Evolutionary conservation across 2,797 vertebrate genomes (phyloP), one percentile per base, ranked within the genome.

Genomic region (Parauchenoglanis punctatus): DNA sequence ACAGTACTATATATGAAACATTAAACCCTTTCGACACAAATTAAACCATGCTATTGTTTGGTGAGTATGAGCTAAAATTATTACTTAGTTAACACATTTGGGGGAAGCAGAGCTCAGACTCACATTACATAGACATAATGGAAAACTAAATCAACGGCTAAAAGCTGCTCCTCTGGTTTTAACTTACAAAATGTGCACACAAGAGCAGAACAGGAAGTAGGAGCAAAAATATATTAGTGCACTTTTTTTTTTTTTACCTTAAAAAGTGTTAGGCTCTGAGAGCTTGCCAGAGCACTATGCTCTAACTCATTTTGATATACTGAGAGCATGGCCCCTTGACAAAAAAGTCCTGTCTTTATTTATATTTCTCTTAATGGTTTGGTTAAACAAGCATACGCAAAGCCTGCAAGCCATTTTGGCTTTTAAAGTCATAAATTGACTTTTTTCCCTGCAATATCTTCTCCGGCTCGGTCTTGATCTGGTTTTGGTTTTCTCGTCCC

Each of bases 381-480:
- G 40, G 82, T 78, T 61, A 49, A 83, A 78, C 35, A 73, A 73
- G 31, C 63, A 72, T 59, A 56, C 11, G 49, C 28, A 84, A 86
- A 81, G 76, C 70, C 44, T 75, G 49, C n/a, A 20, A 78, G 46
- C 44, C 78, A 87, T 87, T 87, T 72, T 78, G 86, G 67, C 81
- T 85, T 88, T 89, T 84, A 70, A 88, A 85, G 87, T 75, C 83
- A 88, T 86, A 76, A 85, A 89, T 87, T 87, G 35, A 46, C 78
- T 65, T 77, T 70, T 87, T 78, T 88, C 20, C 80, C 56, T 82
- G 63, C 82, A 54, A 35, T 84, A 76, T 72, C 70, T 89, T 83
- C 78, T 52, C 72, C 10, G 2, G 10, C 56, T 81, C 31, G 72
- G 77, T 85, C 78, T 86, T 52, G 65, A 83, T 90, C 85, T 89